phyloP scores from a whole-genome alignment of 2,888 invertebrate species.

The Tromatobia lineatoria region DNA sequence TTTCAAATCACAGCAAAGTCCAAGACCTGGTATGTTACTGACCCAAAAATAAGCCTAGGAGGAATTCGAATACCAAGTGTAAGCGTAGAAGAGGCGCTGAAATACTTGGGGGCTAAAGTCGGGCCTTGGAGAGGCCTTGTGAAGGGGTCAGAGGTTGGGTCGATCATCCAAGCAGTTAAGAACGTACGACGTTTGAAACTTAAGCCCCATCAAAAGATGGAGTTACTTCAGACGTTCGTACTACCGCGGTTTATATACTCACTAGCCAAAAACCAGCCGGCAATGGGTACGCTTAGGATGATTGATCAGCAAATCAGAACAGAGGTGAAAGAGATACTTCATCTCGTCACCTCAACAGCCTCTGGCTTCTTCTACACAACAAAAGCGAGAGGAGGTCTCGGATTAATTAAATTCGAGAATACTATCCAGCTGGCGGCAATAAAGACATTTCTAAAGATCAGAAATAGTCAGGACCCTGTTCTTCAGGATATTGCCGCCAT shows the following conservation, averaged over 20 bases:
- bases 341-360: neutral
- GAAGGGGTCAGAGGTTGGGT: constrained; percentile 10
- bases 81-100: neutral
- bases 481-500: too few species aligned
- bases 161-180: neutral
- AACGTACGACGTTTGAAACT: constrained; percentile 31
- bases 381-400: neutral
- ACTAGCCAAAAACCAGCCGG: constrained; percentile 20
- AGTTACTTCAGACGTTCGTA: constrained; percentile 35
- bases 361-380: constrained; percentile 22
- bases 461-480: neutral
- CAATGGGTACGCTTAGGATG: neutral
- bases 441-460: neutral
- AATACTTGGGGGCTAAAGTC: constrained; percentile 13
- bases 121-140: constrained; percentile 27
- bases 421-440: neutral
- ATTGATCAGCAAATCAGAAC: constrained; percentile 32
- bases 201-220: constrained; percentile 51
- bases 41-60: constrained; percentile 34
- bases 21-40: constrained; percentile 49
- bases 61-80: neutral
- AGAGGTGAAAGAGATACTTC: constrained; percentile 18
- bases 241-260: constrained; percentile 41
- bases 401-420: constrained; percentile 17
- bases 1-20: constrained; percentile 10